These are phyloP conservation scores for Gallinago solitaria DNA, from an alignment of 2,797 vertebrate species.

Conservation along the genomic window DNA sequence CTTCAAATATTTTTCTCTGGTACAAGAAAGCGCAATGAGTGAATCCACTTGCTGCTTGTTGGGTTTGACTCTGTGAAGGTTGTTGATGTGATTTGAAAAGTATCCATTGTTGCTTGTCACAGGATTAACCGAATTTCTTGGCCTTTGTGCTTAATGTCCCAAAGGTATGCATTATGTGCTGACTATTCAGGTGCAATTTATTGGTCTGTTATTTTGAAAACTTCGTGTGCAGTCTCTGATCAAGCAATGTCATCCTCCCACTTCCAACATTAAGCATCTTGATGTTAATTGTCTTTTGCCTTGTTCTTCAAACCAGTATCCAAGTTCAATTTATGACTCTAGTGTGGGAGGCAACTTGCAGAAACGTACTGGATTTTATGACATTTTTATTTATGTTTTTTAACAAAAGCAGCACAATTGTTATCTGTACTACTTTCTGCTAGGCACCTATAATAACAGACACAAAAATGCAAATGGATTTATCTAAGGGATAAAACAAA, in stretches of 20 bases:
- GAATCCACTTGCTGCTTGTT: neutral
- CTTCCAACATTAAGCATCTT: neutral
- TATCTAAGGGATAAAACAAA: neutral
- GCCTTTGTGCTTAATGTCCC: neutral
- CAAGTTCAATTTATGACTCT: neutral
- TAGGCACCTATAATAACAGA: neutral
- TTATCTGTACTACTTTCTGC: neutral
- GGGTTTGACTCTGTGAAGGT: neutral
- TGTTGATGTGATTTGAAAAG: neutral
- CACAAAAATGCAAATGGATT: neutral
- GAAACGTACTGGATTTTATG: neutral
- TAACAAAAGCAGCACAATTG: neutral
- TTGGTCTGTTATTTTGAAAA: neutral
- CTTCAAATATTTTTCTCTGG: neutral
- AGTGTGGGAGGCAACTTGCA: neutral
- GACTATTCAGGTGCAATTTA: neutral
- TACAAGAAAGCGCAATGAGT: neutral
- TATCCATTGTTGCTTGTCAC: neutral
- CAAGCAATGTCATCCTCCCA: neutral
- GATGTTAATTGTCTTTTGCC: neutral
- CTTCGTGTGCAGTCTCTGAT: neutral
- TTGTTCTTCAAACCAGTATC: neutral
- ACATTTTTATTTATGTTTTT: neutral
- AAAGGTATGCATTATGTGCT: neutral
- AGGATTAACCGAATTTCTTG: neutral